Conservation (phyloP, 2,888 invertebrate genomes). For the Busseola fusca region DNA sequence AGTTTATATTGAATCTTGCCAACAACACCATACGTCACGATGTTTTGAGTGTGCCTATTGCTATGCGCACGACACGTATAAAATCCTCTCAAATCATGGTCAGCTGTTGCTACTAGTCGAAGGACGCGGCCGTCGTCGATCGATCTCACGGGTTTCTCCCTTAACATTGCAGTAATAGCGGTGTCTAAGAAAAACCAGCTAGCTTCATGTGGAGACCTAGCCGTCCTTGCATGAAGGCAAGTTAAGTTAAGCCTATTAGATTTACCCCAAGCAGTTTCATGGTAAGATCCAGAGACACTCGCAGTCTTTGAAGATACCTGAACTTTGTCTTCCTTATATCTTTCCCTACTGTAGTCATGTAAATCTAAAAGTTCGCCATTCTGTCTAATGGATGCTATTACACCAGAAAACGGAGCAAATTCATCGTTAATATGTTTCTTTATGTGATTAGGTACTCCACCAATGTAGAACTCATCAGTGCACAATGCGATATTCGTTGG, state of each 20-base stretch:
- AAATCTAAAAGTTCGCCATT: conserved; percentile 76
- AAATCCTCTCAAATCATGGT: conserved; percentile 79
- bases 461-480: conserved; percentile 79
- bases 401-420: conserved; percentile 72
- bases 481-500: conserved; percentile 65
- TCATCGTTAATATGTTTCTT: conserved; percentile 68
- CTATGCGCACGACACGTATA: conserved; percentile 81
- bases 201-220: conserved; percentile 69
- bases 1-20: conserved; percentile 76
- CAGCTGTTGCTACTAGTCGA: conserved; percentile 73
- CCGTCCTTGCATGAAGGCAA: conserved; percentile 77
- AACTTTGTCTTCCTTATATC: conserved; percentile 71
- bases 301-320: conserved; percentile 82
- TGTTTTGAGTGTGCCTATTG: conserved; percentile 74
- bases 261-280: conserved; percentile 81
- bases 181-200: conserved; percentile 81
- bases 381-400: conserved; percentile 75
- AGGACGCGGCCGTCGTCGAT: conserved; percentile 79
- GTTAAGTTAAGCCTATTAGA: conserved; percentile 81
- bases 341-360: conserved; percentile 74
- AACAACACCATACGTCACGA: conserved; percentile 83
- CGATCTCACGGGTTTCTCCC: conserved; percentile 70
- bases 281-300: conserved; percentile 82
- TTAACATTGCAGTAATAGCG: conserved; percentile 62
- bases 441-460: conserved; percentile 73